phyloP scores from a whole-genome alignment of 2,113 vertebrate species.

The Lethenteron camtschaticum region DNA sequence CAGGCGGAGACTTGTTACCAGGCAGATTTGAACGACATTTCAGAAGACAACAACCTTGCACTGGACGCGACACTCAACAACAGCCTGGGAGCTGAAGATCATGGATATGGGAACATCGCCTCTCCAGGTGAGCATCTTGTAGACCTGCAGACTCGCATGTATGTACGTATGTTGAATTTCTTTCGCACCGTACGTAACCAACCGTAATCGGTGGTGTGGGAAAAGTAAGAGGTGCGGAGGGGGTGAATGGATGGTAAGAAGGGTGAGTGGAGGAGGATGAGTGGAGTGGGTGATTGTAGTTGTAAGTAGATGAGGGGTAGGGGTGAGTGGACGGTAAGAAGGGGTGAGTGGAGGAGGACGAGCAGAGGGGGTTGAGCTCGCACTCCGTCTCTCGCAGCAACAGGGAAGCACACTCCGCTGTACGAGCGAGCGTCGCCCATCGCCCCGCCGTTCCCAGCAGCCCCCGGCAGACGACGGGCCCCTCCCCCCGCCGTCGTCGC shows the following conservation, averaged over 20 bases:
- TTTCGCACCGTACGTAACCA: too few species aligned
- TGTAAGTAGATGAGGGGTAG: background rate
- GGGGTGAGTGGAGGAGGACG: background rate
- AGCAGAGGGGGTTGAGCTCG: background rate
- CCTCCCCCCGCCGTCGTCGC: constrained; percentile 46
- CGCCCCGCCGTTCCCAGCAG: constrained; percentile 35
- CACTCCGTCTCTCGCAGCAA: background rate
- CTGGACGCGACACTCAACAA: too few species aligned
- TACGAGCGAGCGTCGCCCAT: constrained; percentile 69
- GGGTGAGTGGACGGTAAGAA: background rate
- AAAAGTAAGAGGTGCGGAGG: background rate
- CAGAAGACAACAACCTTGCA: too few species aligned
- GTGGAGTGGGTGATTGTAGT: background rate
- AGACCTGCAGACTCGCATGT: too few species aligned
- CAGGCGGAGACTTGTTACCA: too few species aligned
- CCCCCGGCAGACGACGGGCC: constrained; percentile 42
- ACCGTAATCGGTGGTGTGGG: too few species aligned
- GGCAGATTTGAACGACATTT: too few species aligned
- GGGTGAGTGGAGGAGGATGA: background rate
- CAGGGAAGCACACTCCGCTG: constrained; percentile 66
- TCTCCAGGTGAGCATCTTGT: too few species aligned
- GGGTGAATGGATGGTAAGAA: background rate
- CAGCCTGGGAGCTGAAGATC: too few species aligned
- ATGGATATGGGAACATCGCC: too few species aligned
- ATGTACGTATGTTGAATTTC: too few species aligned